Conservation (phyloP, 2,888 invertebrate genomes). For the Drosophila nr. medialis region DNA sequence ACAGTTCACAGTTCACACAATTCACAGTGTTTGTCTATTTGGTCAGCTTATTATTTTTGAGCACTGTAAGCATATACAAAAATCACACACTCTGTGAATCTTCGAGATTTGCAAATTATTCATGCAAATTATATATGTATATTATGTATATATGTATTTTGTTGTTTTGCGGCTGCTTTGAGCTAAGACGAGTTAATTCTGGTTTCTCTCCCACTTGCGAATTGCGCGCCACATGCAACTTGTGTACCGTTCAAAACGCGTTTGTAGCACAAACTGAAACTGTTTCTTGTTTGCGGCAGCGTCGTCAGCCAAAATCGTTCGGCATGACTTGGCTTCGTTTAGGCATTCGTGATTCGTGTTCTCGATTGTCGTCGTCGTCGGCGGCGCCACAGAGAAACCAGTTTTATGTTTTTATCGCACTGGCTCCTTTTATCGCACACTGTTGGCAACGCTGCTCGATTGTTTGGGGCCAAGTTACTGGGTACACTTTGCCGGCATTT, state of each 20-base stretch:
- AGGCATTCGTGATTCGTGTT: constrained; percentile 21
- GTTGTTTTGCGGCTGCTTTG: constrained; percentile 8
- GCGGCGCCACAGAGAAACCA: constrained; percentile 44
- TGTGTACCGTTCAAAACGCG: constrained; percentile 78
- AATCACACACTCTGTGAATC: constrained; percentile 18
- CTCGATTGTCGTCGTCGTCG: constrained; percentile 6
- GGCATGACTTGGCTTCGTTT: constrained; percentile 8
- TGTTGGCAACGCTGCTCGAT: constrained; percentile 57
- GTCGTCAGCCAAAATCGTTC: constrained; percentile 8
- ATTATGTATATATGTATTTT: not conserved
- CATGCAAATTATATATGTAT: constrained; percentile 25
- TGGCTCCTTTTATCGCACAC: constrained; percentile 13
- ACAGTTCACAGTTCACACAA: constrained; percentile 18
- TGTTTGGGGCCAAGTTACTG: constrained; percentile 34
- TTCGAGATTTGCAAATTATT: constrained; percentile 18
- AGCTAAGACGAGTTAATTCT: constrained; percentile 38
- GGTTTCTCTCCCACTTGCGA: constrained; percentile 25
- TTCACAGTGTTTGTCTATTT: constrained; percentile 6
- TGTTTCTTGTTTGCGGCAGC: constrained; percentile 54
- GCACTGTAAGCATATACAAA: constrained; percentile 16
- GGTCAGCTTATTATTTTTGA: constrained; percentile 6
- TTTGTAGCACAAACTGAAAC: constrained; percentile 81
- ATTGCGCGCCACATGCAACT: constrained; percentile 59
- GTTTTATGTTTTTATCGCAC: constrained; percentile 34
- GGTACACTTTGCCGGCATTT: constrained; percentile 66